Conservation (phyloP, 2,113 vertebrate species). For the Bubo bubo region DNA sequence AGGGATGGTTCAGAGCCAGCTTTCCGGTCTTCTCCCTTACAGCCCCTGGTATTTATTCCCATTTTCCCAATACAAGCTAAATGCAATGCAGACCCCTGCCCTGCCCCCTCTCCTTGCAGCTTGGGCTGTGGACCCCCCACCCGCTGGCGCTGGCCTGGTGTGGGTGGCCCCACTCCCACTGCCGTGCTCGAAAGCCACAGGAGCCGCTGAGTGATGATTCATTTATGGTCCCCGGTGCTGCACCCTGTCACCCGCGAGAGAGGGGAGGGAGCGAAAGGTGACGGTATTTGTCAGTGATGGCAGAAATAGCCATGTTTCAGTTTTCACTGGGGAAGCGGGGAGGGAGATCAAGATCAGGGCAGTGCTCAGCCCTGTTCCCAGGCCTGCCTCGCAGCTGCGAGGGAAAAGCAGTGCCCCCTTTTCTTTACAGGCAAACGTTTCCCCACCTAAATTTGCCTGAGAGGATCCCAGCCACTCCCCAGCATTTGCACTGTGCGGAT, state of each 20-base stretch:
- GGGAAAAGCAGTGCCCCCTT: rapidly evolving
- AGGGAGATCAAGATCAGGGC: neutral
- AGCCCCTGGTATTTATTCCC: neutral
- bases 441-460: neutral
- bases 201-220: neutral
- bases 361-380: neutral
- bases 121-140: neutral
- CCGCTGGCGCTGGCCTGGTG: neutral
- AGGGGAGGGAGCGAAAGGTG: neutral
- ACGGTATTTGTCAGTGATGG: neutral
- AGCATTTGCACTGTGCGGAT: rapidly evolving
- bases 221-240: neutral
- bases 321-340: constrained; percentile 1
- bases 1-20: neutral
- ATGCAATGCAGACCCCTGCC: rapidly evolving
- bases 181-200: rapidly evolving
- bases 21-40: neutral
- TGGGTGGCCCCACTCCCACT: neutral
- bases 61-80: neutral
- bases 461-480: neutral
- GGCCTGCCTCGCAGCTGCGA: neutral
- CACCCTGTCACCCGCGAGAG: neutral
- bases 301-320: constrained; percentile 29
- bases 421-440: neutral
- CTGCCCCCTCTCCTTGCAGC: neutral